These are phyloP conservation scores for Ceraclea dissimilis DNA, from an alignment of 2,888 invertebrate genomes.

Conservation along the genomic window DNA sequence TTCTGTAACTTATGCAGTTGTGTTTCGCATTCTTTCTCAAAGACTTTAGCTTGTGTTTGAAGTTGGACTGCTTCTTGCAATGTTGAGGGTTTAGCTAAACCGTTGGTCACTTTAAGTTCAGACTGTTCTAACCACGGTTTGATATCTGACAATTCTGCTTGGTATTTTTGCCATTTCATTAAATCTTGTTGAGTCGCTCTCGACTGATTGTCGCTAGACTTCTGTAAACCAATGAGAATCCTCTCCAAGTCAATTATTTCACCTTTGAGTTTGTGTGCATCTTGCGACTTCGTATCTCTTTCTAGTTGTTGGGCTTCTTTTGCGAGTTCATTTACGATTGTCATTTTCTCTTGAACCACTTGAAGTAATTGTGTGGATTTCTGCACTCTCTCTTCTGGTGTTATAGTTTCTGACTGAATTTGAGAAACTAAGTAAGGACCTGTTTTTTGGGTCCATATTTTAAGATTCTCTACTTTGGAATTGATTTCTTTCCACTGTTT, in stretches of 20 bases:
- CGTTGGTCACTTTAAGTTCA: slow-evolving; percentile 68
- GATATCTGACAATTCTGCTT: slow-evolving; percentile 68
- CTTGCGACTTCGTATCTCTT: slow-evolving; percentile 58
- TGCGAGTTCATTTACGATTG: slow-evolving; percentile 62
- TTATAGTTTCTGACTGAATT: slow-evolving; percentile 66
- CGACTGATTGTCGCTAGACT: slow-evolving; percentile 68
- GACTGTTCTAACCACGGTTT: slow-evolving; percentile 86
- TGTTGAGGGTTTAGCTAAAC: slow-evolving; percentile 66
- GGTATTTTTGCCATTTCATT: slow-evolving; percentile 78
- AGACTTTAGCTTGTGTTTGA: slow-evolving; percentile 61
- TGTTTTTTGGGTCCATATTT: slow-evolving; percentile 72
- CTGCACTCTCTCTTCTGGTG: slow-evolving; percentile 74
- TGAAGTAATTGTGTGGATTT: slow-evolving; percentile 69
- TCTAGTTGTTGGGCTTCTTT: slow-evolving; percentile 70
- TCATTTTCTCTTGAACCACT: slow-evolving; percentile 69
- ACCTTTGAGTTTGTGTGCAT: slow-evolving; percentile 64
- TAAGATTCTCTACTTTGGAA: slow-evolving; percentile 64
- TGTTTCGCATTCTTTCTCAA: slow-evolving; percentile 71
- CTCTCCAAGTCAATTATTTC: slow-evolving; percentile 70
- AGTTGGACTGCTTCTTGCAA: slow-evolving; percentile 76
- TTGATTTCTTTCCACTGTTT: slow-evolving; percentile 76
- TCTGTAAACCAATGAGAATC: slow-evolving; percentile 67
- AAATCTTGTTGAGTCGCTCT: slow-evolving; percentile 70
- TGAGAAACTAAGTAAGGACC: slow-evolving; percentile 69
- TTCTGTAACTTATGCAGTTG: slow-evolving; percentile 68